Evolutionary conservation across 64 coral and sea anemone species (phyloP), one percentile per base, ranked within the genome.

Genomic region (Montipora capricornis): DNA sequence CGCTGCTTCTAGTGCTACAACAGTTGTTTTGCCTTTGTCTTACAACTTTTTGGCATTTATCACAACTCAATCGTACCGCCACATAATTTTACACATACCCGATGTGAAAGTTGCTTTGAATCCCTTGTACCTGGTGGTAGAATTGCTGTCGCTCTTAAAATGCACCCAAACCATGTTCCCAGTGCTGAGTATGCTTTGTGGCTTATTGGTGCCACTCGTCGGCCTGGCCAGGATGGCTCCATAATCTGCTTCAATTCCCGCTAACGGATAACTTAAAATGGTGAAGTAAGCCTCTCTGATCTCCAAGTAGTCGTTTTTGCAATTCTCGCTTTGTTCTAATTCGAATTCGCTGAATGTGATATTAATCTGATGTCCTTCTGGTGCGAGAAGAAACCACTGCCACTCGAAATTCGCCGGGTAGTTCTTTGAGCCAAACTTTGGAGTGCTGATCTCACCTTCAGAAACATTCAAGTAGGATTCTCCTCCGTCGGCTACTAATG

Each of bases 41-140:
- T 37, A 37, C 29, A 37, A 37, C 1, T 37, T 37, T 37, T 37
- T 37, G 29, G 29, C 29, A 37, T 37, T 37, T 37, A 37, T 37
- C 29, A 29, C 29, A 29, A 29, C 29, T 29, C 29, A 29, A 29
- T 29, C 29, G 29, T 29, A 29, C 1, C 29, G 29, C 1, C 29
- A 29, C 1, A 29, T 29, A 29, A 29, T 29, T 9, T 13, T 26
- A 4, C 12, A 82, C 37, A 20, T 17, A 84, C 81, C 62, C 50
- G 82, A 64, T 71, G 68, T 70, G 8, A 64, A 86, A 12, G 82
- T 45, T 3, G 67, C 60, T 14, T 64, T 86, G 46, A 86, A 86
- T 71, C 82, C 82, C 46, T 71, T 86, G 44, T 86, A 86, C 8
- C 46, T 68, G 16, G 82, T 86, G 10, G 82, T 86, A 12, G 82